Evolutionary conservation across 2,113 vertebrate genomes (phyloP).

Genomic region (Microcebus lehilahytsara): DNA sequence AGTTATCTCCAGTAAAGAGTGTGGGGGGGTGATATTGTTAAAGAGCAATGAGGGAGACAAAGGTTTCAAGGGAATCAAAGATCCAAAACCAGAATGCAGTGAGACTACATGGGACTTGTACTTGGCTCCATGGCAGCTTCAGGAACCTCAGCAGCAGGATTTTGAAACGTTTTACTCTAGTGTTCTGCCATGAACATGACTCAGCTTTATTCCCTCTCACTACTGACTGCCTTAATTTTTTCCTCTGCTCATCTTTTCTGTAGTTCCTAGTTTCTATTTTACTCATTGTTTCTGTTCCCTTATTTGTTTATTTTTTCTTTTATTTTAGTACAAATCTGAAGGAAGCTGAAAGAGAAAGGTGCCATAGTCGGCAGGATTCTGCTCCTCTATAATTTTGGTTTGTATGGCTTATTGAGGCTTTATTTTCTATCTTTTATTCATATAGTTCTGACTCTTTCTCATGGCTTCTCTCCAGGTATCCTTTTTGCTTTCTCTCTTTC

Average conservation of each 20-base stretch:
- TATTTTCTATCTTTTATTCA: not conserved
- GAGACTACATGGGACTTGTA: not conserved
- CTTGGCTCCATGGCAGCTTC: not conserved
- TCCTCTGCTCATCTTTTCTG: not conserved
- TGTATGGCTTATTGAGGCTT: not conserved
- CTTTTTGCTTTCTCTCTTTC: not conserved
- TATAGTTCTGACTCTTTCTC: not conserved
- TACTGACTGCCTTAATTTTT: not conserved
- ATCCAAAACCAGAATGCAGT: not conserved
- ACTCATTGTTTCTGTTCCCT: not conserved
- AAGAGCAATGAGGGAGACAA: not conserved
- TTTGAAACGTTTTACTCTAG: not conserved
- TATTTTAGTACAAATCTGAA: too few species aligned
- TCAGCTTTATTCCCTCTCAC: not conserved
- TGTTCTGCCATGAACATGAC: not conserved
- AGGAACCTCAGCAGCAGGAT: not conserved
- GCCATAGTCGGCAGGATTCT: not conserved
- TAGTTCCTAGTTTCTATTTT: not conserved
- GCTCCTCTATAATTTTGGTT: not conserved
- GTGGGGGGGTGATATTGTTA: not conserved
- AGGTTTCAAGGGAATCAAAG: not conserved
- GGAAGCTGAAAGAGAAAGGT: too few species aligned
- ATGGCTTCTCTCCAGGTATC: not conserved
- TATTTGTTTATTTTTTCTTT: not conserved
- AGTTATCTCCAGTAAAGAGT: slow-evolving; percentile 3